Evolutionary conservation across 1,140 invertebrate species (phyloP).

Genomic region (Drusus annulatus): DNA sequence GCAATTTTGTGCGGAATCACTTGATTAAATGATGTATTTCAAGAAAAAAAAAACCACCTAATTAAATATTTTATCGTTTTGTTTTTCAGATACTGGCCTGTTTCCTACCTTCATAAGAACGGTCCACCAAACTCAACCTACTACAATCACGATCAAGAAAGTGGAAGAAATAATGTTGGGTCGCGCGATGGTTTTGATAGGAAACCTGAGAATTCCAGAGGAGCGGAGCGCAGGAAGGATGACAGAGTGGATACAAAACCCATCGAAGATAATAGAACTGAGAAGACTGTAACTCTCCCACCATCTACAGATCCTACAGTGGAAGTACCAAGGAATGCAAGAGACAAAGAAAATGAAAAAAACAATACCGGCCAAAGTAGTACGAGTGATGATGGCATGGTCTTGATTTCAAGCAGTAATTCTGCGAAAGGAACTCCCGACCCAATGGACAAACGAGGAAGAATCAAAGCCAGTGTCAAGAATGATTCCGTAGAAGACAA

Average conservation of each 20-base stretch:
- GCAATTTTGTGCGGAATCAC: no score
- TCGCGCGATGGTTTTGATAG: slow-evolving; percentile 54
- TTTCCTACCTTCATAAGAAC: slow-evolving; percentile 69
- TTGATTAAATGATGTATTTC: no score
- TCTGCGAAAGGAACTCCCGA: slow-evolving; percentile 28
- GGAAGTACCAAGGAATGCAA: slow-evolving; percentile 39
- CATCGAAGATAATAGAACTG: slow-evolving; percentile 18
- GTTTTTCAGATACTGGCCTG: slow-evolving; percentile 67
- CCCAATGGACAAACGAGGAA: slow-evolving; percentile 52
- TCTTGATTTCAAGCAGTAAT: slow-evolving; percentile 48
- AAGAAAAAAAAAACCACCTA: no score
- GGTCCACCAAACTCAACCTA: slow-evolving; percentile 70
- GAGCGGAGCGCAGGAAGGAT: slow-evolving; percentile 57
- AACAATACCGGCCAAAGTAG: slow-evolving; percentile 15
- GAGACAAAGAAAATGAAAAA: slow-evolving; percentile 50
- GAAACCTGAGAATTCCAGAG: slow-evolving; percentile 30
- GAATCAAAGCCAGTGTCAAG: slow-evolving; percentile 35
- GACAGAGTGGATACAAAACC: slow-evolving; percentile 27
- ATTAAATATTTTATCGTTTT: no score
- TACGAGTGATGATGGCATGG: slow-evolving; percentile 47
- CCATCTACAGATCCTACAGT: slow-evolving; percentile 31
- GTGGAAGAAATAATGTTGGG: slow-evolving; percentile 46
- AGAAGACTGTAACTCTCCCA: neutral
- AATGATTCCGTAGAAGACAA: slow-evolving; percentile 12
- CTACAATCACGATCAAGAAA: slow-evolving; percentile 65